Evolutionary conservation across 2,888 invertebrate genomes (phyloP).

Genomic region (Pinctada fucata): DNA sequence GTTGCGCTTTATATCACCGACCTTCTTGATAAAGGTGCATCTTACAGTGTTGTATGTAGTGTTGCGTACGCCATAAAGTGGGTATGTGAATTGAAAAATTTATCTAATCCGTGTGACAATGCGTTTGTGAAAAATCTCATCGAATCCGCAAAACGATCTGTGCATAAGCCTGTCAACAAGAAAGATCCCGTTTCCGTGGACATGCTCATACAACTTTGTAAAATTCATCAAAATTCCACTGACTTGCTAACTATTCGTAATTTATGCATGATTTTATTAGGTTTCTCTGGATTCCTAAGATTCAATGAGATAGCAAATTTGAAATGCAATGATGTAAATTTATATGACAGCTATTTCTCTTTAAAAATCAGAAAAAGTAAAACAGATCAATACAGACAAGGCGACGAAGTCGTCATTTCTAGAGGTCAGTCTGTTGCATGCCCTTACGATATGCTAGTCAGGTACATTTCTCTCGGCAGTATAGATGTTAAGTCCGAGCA

Average conservation of each 20-base stretch:
- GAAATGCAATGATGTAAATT: too few species aligned
- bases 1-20: not conserved
- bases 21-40: not conserved
- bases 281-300: too few species aligned
- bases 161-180: not conserved
- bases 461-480: too few species aligned
- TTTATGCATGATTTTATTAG: too few species aligned
- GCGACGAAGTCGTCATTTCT: too few species aligned
- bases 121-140: not conserved
- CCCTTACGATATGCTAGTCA: too few species aligned
- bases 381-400: too few species aligned
- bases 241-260: not conserved
- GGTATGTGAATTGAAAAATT: not conserved
- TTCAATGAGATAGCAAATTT: too few species aligned
- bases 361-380: too few species aligned
- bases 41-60: not conserved
- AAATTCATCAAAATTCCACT: not conserved
- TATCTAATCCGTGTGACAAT: not conserved
- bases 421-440: too few species aligned
- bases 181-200: not conserved
- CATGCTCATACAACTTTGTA: not conserved
- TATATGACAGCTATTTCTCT: too few species aligned
- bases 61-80: constrained; percentile 7
- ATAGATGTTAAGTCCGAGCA: too few species aligned
- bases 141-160: not conserved